These are phyloP conservation scores for Limulus polyphemus DNA, from an alignment of 2,888 invertebrate species.

Conservation along the genomic window DNA sequence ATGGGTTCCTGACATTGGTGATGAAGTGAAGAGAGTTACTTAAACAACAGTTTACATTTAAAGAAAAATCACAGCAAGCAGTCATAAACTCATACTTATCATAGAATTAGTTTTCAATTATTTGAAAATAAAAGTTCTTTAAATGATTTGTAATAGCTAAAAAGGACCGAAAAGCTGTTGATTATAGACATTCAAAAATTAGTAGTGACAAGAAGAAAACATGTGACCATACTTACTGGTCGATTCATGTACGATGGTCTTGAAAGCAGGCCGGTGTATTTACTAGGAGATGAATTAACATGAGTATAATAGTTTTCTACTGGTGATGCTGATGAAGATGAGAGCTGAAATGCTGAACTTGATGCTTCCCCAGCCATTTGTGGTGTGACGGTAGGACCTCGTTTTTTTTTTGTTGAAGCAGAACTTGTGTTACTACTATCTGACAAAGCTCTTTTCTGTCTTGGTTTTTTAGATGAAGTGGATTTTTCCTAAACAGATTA, in stretches of 20 bases:
- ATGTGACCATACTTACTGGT: slow-evolving; percentile 48
- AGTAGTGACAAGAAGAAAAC: no score
- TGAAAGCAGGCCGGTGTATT: slow-evolving; percentile 45
- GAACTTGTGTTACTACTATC: slow-evolving; percentile 6
- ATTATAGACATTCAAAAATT: no score
- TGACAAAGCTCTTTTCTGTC: slow-evolving; percentile 1
- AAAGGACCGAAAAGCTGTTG: no score
- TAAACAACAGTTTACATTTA: no score
- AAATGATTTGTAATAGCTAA: no score
- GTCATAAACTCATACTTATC: no score
- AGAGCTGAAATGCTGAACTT: slow-evolving; percentile 18
- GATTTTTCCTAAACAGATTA: neutral
- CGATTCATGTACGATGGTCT: slow-evolving; percentile 53
- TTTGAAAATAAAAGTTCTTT: no score
- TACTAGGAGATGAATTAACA: slow-evolving; percentile 41
- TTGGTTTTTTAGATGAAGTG: neutral
- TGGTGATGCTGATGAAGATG: slow-evolving; percentile 16
- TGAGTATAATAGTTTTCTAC: slow-evolving; percentile 34
- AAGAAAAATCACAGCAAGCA: no score
- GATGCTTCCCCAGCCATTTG: slow-evolving; percentile 8
- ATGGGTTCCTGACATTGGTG: no score
- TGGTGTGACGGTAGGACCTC: slow-evolving; percentile 1
- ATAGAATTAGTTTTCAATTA: no score
- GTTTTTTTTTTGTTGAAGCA: neutral
- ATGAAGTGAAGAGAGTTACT: no score